phyloP scores from a whole-genome alignment of 2,888 invertebrate genomes.

The Monochamus alternatus region DNA sequence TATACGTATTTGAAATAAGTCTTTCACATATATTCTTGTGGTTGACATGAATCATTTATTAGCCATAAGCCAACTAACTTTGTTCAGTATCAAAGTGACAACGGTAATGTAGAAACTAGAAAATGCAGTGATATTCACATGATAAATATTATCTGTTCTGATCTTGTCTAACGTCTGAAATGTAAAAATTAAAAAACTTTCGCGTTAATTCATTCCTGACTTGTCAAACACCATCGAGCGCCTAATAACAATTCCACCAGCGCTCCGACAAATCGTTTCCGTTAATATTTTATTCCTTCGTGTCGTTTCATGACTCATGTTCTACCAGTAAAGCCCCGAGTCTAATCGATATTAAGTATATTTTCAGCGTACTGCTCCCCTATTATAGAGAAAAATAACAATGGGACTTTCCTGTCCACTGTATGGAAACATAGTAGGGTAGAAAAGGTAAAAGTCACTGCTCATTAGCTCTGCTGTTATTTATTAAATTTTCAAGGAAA shows the following conservation, averaged over 20 bases:
- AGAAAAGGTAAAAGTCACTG: not conserved
- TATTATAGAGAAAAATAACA: constrained; percentile 6
- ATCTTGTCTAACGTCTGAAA: too few species aligned
- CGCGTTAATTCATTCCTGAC: not conserved
- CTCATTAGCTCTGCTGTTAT: too few species aligned
- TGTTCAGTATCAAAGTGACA: too few species aligned
- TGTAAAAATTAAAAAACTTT: not conserved
- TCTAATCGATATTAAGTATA: constrained; percentile 23
- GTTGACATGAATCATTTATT: too few species aligned
- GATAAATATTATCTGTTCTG: too few species aligned
- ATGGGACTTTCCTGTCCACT: not conserved
- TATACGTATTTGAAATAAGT: too few species aligned
- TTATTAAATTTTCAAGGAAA: too few species aligned
- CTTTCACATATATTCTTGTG: too few species aligned
- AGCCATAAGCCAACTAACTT: too few species aligned
- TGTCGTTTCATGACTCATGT: constrained; percentile 30
- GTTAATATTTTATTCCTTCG: constrained; percentile 27
- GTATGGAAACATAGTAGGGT: not conserved
- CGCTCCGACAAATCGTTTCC: constrained; percentile 28
- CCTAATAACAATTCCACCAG: constrained; percentile 25
- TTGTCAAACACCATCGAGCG: constrained; percentile 8
- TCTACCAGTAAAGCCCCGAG: constrained; percentile 13
- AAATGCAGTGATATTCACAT: too few species aligned
- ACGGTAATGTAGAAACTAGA: too few species aligned
- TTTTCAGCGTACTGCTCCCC: constrained; percentile 9